These are phyloP conservation scores for Festucalex cinctus DNA, from an alignment of 2,113 vertebrate species.

Conservation along the genomic window DNA sequence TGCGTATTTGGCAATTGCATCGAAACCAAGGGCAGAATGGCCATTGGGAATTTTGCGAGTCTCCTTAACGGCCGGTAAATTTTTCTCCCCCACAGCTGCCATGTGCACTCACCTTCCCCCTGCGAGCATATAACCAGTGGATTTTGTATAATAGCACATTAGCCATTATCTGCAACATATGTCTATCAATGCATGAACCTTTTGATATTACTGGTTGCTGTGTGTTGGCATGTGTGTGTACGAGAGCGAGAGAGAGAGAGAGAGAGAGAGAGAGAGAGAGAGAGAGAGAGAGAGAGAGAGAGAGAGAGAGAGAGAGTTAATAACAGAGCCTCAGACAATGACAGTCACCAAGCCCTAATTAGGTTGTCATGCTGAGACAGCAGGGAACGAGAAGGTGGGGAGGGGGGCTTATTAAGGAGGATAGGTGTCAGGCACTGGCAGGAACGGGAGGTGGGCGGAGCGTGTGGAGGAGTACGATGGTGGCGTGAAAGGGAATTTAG, in stretches of 20 bases:
- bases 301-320: conserved; percentile 39
- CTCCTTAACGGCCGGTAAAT: too few species aligned
- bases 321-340: conserved; percentile 66
- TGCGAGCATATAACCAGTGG: not conserved
- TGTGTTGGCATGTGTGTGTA: conserved; percentile 25
- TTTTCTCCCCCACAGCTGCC: too few species aligned
- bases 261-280: not conserved
- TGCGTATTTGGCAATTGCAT: too few species aligned
- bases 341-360: conserved; percentile 71
- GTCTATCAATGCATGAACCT: conserved; percentile 28
- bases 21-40: too few species aligned
- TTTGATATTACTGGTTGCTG: conserved; percentile 19
- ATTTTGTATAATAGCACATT: conserved; percentile 3
- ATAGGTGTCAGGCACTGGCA: conserved; percentile 66
- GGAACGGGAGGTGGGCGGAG: conserved; percentile 52
- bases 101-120: too few species aligned
- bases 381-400: conserved; percentile 20
- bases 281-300: conserved; percentile 13
- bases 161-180: not conserved
- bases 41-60: too few species aligned
- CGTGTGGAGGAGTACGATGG: conserved; percentile 27
- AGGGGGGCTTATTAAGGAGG: conserved; percentile 61
- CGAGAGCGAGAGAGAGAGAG: conserved; percentile 11
- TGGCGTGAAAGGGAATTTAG: conserved; percentile 17
- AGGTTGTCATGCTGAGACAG: conserved; percentile 67